Conservation (phyloP, 2,113 vertebrate genomes). For the Phalacrocorax carbo region DNA sequence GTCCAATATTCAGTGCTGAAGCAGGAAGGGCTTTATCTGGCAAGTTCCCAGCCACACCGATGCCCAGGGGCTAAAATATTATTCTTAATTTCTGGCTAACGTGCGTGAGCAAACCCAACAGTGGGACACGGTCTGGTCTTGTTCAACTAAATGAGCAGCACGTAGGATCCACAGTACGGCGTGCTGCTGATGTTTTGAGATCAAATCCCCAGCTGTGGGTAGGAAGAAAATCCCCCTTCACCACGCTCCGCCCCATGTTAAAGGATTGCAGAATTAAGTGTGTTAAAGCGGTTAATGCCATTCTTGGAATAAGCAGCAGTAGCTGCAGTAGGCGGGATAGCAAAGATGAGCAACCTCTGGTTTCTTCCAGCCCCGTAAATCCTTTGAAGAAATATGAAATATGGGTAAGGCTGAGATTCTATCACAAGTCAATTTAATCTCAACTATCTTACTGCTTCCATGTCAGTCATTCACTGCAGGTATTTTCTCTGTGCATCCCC, state of each 20-base stretch:
- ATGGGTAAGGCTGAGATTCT: neutral
- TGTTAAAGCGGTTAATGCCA: neutral
- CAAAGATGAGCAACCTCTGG: neutral
- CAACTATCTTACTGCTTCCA: neutral
- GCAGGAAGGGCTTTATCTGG: neutral
- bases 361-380: neutral
- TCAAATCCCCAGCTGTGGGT: neutral
- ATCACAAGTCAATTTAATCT: neutral
- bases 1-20: neutral
- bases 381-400: neutral
- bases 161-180: neutral
- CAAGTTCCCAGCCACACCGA: rapidly evolving
- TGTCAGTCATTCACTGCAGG: neutral
- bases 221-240: neutral
- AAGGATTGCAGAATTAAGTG: neutral
- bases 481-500: neutral
- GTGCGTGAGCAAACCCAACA: neutral
- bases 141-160: neutral
- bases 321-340: neutral
- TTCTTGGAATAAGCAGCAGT: neutral
- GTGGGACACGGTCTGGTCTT: rapidly evolving
- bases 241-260: rapidly evolving
- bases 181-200: neutral
- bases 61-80: neutral
- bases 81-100: neutral